phyloP scores from a whole-genome alignment of 2,888 invertebrate species.

The Mayetiola destructor region DNA sequence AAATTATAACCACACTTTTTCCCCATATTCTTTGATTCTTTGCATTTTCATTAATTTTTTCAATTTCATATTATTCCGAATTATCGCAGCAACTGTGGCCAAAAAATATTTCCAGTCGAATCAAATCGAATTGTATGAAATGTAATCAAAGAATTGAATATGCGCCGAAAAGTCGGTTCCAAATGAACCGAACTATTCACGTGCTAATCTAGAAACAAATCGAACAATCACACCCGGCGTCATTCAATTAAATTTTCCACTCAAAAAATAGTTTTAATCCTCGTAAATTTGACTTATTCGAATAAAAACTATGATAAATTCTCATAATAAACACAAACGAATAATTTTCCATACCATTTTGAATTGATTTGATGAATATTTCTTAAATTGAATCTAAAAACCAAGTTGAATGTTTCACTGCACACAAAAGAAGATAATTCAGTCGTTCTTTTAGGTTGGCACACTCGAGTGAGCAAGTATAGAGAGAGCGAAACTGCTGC shows the following conservation, averaged over 20 bases:
- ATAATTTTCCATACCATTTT: neutral
- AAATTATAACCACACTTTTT: conserved; percentile 8
- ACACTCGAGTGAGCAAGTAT: neutral
- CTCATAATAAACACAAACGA: neutral
- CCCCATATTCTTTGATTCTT: neutral
- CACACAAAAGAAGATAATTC: neutral
- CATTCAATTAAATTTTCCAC: neutral
- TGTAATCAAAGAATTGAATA: no score
- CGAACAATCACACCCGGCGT: conserved; percentile 6
- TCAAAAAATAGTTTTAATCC: neutral
- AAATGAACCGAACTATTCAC: neutral
- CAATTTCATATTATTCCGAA: no score
- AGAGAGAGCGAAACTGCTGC: neutral
- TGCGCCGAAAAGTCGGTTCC: no score
- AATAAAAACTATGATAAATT: neutral
- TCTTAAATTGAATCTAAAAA: neutral
- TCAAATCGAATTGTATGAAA: no score
- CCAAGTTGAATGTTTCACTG: conserved; percentile 1
- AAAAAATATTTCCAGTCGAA: no score
- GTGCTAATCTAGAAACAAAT: conserved; percentile 3
- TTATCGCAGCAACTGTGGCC: no score
- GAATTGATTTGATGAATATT: neutral
- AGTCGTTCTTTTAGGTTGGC: neutral
- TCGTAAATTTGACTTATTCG: neutral
- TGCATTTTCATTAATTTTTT: neutral